Percentiles rank a stretch among this genome's conserved stretches.
Evolutionary conservation across 2,113 vertebrate genomes (phyloP).

Genomic region (Ctenomys sociabilis): DNA sequence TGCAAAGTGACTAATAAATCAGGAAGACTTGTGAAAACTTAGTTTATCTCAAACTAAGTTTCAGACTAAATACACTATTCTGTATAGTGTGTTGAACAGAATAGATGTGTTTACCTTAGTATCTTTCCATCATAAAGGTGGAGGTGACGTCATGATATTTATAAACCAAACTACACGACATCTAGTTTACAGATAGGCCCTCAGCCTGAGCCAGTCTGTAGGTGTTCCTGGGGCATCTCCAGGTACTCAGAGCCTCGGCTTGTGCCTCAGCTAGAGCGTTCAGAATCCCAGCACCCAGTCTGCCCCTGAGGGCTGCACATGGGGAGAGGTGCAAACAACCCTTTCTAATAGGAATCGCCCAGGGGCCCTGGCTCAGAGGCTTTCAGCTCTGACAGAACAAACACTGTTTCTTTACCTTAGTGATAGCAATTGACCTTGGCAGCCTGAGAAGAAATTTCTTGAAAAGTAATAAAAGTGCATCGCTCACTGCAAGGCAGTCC

Average conservation of each 20-base stretch:
- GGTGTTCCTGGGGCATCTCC: too few species aligned
- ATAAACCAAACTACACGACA: neutral
- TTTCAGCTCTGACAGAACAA: neutral
- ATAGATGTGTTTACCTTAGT: neutral
- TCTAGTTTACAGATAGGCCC: neutral
- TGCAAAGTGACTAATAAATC: conserved; percentile 1
- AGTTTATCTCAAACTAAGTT: neutral
- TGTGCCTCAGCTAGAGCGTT: neutral
- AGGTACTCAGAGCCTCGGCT: neutral
- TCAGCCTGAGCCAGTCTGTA: neutral
- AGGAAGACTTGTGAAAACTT: neutral
- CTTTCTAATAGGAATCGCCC: neutral
- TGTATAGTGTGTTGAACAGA: neutral
- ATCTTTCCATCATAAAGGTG: neutral
- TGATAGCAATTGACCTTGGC: conserved; percentile 37
- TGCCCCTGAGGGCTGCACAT: neutral
- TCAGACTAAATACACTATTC: too few species aligned
- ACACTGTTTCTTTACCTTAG: neutral
- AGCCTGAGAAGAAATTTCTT: conserved; percentile 58
- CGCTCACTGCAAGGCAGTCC: conserved; percentile 37
- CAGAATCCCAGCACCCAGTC: neutral
- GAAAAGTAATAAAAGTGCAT: conserved; percentile 40
- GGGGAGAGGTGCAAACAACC: neutral
- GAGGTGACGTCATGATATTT: neutral
- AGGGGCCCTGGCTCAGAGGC: neutral